A percentile compares a stretch with the other conserved stretches of the same genome.
Evolutionary conservation across 2,888 invertebrate species (phyloP).

Genomic region (Caprella mutica): DNA sequence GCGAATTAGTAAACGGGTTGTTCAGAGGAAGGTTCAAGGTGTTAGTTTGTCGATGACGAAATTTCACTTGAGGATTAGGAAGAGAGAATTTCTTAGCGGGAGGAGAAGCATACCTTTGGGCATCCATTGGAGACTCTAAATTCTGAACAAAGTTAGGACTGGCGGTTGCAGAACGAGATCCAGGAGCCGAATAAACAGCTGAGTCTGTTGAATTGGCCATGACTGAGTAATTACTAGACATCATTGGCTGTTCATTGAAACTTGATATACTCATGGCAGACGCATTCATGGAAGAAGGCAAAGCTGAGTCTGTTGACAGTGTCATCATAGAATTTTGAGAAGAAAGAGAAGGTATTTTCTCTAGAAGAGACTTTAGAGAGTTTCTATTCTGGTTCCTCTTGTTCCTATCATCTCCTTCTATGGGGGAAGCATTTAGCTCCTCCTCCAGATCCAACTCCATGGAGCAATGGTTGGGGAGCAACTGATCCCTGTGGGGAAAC

Average conservation of each 20-base stretch:
- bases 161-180: constrained; percentile 30
- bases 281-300: constrained; percentile 28
- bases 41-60: too few species aligned
- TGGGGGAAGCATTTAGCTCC: constrained; percentile 18
- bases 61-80: too few species aligned
- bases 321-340: neutral
- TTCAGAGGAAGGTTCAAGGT: too few species aligned
- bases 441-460: constrained; percentile 30
- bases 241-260: neutral
- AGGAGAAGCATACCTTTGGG: too few species aligned
- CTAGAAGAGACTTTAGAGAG: neutral
- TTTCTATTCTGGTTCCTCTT: too few species aligned
- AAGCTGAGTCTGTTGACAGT: neutral
- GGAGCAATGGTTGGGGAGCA: constrained; percentile 31
- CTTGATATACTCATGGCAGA: constrained; percentile 17
- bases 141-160: too few species aligned
- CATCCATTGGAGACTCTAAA: too few species aligned
- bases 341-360: neutral
- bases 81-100: too few species aligned
- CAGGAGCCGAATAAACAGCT: constrained; percentile 30
- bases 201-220: constrained; percentile 31
- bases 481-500: constrained; percentile 22
- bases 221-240: neutral
- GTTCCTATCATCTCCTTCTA: too few species aligned
- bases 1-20: too few species aligned